Base-by-base conservation (phyloP, 1,140 invertebrate species). In the Aricia agestis region DNA sequence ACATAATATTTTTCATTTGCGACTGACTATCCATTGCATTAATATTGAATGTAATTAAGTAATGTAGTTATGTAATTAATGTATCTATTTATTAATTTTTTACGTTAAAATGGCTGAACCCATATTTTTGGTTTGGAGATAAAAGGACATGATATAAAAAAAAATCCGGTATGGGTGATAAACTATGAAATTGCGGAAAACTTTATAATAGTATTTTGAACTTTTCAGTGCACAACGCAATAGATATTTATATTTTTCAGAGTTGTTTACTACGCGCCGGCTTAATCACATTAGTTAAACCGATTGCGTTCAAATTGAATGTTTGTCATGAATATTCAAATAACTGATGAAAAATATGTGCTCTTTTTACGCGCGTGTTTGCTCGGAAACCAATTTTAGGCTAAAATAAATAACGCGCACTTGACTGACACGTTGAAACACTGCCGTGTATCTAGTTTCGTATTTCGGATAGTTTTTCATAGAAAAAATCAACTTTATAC, bases 291-390 rank as follows among this genome's bases (percentile, higher is more conserved):
- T 63, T 63, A 63, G 59, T 63, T 59, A 59, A 59, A 63, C 59
- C 59, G 59, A 63, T 63, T 63, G 45, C 45, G 45, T 52, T 10
- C 45, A 52, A 52, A 52, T 63, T 63, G 17, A 63, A 63, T 63
- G 59, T 63, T 63, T 19, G 19, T 63, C 59, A 63, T 63, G 59
- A 63, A 63, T 63, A 63, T 63, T 63, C 59, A 63, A 63, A 59
- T 59, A 52, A 52, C 11, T 52, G 45, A 52, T 52, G 45, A 52
- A 52, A 52, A 52, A 52, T 52, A 52, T 52, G 45, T 52, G 45
- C 45, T 52, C 45, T 52, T 52, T 52, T 52, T 52, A 52, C 45
- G 45, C 13, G 1, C 9, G 10, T 52, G 45, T 52, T 52, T 52
- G 45, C 45, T 15, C 45, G 11, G 13, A 52, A 52, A 52, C 11